phyloP scores from a whole-genome alignment of 2,888 invertebrate species.

The Sicus ferrugineus region DNA sequence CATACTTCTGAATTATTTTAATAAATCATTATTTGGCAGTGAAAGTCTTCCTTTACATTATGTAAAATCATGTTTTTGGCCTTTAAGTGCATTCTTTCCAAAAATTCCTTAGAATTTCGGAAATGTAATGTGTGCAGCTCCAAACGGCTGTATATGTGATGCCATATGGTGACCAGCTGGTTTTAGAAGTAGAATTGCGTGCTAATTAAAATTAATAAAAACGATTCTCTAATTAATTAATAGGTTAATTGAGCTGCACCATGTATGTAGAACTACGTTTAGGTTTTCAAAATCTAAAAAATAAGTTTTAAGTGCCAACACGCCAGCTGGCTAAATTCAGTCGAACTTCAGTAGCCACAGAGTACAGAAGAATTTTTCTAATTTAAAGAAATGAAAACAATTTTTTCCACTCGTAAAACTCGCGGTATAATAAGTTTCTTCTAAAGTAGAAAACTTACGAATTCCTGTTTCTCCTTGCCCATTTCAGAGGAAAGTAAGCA shows the following conservation, averaged over 20 bases:
- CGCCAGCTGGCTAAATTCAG: background rate
- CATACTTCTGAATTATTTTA: too few species aligned
- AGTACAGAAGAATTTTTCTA: background rate
- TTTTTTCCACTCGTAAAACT: conserved; percentile 55
- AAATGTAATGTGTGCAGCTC: too few species aligned
- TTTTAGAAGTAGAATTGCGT: conserved; percentile 1
- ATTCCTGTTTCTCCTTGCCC: conserved; percentile 15
- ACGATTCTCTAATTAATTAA: conserved; percentile 11
- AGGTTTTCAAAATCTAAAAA: background rate
- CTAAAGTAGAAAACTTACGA: background rate
- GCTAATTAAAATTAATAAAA: background rate
- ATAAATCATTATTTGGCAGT: too few species aligned
- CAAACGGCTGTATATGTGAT: too few species aligned
- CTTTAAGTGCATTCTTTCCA: too few species aligned
- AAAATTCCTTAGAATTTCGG: too few species aligned
- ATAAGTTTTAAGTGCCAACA: background rate
- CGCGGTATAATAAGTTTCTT: conserved; percentile 48
- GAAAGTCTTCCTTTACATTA: too few species aligned
- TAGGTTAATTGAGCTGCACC: conserved; percentile 17
- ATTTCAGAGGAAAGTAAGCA: conserved; percentile 85
- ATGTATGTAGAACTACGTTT: background rate
- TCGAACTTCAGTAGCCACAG: background rate
- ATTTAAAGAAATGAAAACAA: conserved; percentile 52
- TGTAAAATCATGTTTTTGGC: too few species aligned
- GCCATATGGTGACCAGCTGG: background rate